These are phyloP conservation scores for Salvelinus fontinalis DNA, from an alignment of 2,113 vertebrate species.

Conservation along the genomic window DNA sequence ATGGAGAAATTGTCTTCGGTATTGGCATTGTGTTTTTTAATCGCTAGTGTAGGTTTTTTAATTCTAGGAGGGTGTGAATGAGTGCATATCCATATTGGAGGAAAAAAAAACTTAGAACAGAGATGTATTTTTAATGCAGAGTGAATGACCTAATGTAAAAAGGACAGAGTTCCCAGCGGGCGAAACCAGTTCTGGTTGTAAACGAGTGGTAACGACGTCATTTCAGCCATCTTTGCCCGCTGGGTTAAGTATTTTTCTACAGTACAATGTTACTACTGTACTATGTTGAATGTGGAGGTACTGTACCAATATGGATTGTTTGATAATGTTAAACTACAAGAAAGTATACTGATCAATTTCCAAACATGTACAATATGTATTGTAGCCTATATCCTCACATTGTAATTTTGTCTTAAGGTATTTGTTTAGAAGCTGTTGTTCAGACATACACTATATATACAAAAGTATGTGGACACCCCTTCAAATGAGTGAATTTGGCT, in stretches of 20 bases:
- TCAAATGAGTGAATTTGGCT: too few relatives aligned
- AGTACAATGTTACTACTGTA: conserved; percentile 36
- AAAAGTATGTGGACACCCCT: too few relatives aligned
- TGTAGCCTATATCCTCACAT: conserved; percentile 49
- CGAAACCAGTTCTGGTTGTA: too few relatives aligned
- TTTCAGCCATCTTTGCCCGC: too few relatives aligned
- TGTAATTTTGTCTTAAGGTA: conserved; percentile 43
- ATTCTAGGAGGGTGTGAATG: conserved; percentile 63
- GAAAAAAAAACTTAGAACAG: conserved; percentile 27
- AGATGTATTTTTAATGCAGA: conserved; percentile 46
- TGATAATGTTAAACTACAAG: conserved; percentile 50
- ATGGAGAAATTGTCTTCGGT: conserved; percentile 9
- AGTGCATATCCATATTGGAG: conserved; percentile 30
- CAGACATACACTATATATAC: background rate
- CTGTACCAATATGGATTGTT: conserved; percentile 27
- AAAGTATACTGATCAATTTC: conserved; percentile 36
- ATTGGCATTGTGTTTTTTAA: conserved; percentile 38
- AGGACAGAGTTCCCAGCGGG: conserved; percentile 14
- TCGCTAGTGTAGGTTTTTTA: conserved; percentile 33
- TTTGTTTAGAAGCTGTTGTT: conserved; percentile 50
- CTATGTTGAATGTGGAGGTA: conserved; percentile 47
- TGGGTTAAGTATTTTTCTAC: conserved; percentile 43
- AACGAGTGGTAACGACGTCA: too few relatives aligned
- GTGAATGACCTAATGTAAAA: conserved; percentile 34
- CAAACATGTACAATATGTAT: conserved; percentile 35